Conservation (phyloP, 2,888 invertebrate genomes). For the Chymomyza amoena region DNA sequence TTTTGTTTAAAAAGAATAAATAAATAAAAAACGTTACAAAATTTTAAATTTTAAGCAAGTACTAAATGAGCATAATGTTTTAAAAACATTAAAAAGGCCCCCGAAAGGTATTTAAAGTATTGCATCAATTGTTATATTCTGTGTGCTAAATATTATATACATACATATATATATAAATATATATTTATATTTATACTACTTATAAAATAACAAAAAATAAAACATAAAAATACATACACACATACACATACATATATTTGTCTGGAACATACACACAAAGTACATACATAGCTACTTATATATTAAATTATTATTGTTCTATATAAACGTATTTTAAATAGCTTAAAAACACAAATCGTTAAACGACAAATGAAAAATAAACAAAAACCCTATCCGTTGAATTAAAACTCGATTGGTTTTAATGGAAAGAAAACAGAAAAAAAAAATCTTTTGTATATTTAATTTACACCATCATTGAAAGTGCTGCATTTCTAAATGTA, state of each 20-base stretch:
- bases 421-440: constrained; percentile 20
- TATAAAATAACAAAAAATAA: not conserved
- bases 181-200: constrained; percentile 30
- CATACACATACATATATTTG: constrained; percentile 37
- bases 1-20: constrained; percentile 36
- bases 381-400: constrained; percentile 9
- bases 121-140: constrained; percentile 65
- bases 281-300: constrained; percentile 15
- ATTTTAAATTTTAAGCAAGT: constrained; percentile 39
- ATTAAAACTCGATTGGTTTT: constrained; percentile 21
- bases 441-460: constrained; percentile 53
- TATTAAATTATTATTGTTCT: constrained; percentile 48
- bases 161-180: constrained; percentile 4
- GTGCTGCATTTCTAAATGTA: constrained; percentile 8
- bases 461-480: constrained; percentile 76
- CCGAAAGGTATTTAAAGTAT: constrained; percentile 58
- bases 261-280: constrained; percentile 27
- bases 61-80: constrained; percentile 50
- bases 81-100: constrained; percentile 62
- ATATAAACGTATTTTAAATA: constrained; percentile 41
- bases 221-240: constrained; percentile 16
- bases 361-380: constrained; percentile 20
- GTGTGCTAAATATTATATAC: constrained; percentile 56
- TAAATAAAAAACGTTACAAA: constrained; percentile 2
- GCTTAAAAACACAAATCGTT: constrained; percentile 26